Percentiles rank a stretch among this genome's conserved stretches.
Evolutionary conservation across 92 coral and sea anemone species (phyloP).

Genomic region (Bergia sp.): DNA sequence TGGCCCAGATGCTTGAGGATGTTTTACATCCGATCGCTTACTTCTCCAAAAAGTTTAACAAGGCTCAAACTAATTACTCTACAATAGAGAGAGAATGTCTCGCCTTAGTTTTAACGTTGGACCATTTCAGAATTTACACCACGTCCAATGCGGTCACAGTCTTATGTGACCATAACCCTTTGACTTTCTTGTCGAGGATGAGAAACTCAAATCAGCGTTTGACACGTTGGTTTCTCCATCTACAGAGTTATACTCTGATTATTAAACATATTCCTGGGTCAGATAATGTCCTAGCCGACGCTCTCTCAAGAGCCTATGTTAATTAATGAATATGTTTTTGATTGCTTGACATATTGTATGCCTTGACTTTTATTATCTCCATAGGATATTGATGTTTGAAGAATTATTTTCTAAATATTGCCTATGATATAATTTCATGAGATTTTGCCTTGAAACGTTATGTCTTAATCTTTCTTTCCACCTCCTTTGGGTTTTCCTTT

Average conservation of each 20-base stretch:
- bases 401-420: neutral
- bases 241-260: neutral
- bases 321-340: neutral
- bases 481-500: neutral
- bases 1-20: neutral
- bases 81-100: constrained; percentile 13
- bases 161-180: constrained; percentile 43
- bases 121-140: neutral
- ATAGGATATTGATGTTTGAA: neutral
- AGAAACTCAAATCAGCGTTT: neutral
- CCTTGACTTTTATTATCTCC: neutral
- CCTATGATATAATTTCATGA: neutral
- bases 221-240: constrained; percentile 12
- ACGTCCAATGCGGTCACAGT: constrained; percentile 19
- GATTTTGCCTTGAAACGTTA: neutral
- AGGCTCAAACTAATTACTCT: constrained; percentile 38
- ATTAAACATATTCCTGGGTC: neutral
- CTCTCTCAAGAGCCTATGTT: constrained; percentile 3
- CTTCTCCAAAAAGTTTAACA: constrained; percentile 2
- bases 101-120: constrained; percentile 12
- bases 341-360: neutral
- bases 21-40: neutral
- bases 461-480: neutral
- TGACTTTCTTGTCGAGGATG: constrained; percentile 30
- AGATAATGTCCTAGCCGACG: constrained; percentile 8